These are phyloP conservation scores for Troilus luridus DNA, from an alignment of 2,888 invertebrate species.

Conservation along the genomic window DNA sequence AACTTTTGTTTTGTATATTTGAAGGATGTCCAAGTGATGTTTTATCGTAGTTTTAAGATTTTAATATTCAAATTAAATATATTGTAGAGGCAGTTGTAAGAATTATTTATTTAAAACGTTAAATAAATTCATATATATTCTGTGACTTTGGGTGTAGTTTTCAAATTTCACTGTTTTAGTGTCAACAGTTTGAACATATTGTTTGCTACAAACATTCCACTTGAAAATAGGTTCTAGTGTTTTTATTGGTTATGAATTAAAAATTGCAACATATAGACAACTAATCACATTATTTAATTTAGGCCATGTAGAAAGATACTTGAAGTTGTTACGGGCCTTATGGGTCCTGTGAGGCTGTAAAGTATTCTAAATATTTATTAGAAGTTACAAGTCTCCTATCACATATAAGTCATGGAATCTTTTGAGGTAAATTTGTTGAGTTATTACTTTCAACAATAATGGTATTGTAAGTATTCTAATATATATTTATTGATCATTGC, in stretches of 20 bases:
- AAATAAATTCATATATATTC: not conserved
- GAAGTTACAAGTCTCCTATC: not conserved
- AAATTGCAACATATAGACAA: not conserved
- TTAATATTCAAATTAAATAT: not conserved
- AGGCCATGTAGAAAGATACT: constrained; percentile 50
- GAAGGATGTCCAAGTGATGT: not conserved
- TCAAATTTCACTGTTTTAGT: not conserved
- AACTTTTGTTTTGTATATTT: not conserved
- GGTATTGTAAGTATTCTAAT: not conserved
- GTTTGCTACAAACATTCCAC: not conserved
- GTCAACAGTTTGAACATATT: not conserved
- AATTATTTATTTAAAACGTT: not conserved
- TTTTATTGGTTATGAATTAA: constrained; percentile 8
- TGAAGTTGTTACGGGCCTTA: constrained; percentile 45
- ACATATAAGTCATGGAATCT: constrained; percentile 4
- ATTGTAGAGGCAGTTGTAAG: not conserved
- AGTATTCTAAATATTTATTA: not conserved
- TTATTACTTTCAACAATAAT: not conserved
- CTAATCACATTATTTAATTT: not conserved
- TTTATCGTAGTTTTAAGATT: not conserved
- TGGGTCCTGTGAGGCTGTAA: constrained; percentile 51
- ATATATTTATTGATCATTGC: constrained; percentile 8
- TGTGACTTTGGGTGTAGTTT: not conserved
- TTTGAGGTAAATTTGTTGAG: not conserved
- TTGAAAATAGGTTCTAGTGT: not conserved